These are phyloP conservation scores for Natrix natrix DNA, from an alignment of 2,797 vertebrate genomes.

Conservation along the genomic window DNA sequence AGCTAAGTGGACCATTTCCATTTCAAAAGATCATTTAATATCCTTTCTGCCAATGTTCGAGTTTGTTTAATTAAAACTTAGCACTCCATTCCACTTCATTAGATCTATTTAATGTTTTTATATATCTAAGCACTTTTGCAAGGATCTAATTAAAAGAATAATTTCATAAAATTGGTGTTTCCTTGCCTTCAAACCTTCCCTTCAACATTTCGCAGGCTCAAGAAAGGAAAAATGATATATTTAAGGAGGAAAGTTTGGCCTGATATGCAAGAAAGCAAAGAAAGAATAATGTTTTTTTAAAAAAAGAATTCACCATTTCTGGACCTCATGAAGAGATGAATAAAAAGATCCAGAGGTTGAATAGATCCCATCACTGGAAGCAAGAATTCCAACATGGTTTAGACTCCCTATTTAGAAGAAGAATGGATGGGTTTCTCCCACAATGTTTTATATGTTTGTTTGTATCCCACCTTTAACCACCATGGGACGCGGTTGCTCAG, in stretches of 20 bases:
- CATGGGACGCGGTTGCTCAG: too few relatives aligned
- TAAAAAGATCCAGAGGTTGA: neutral
- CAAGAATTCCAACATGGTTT: neutral
- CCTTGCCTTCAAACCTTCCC: neutral
- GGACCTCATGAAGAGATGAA: slow-evolving; percentile 9
- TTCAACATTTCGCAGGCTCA: slow-evolving; percentile 41
- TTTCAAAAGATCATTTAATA: slow-evolving; percentile 65
- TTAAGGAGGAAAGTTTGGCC: slow-evolving; percentile 21
- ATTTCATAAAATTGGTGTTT: slow-evolving; percentile 54
- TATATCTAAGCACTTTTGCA: slow-evolving; percentile 57
- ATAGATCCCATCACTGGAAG: neutral
- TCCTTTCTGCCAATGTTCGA: slow-evolving; percentile 57
- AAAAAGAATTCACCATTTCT: neutral
- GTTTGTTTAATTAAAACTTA: slow-evolving; percentile 69
- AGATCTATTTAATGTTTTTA: slow-evolving; percentile 59
- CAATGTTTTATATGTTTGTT: neutral
- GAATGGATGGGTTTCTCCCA: neutral
- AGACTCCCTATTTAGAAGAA: neutral
- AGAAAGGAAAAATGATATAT: slow-evolving; percentile 43
- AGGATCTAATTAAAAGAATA: slow-evolving; percentile 55
- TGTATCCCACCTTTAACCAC: too few relatives aligned
- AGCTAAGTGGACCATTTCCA: slow-evolving; percentile 55
- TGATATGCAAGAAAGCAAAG: slow-evolving; percentile 41
- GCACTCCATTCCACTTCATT: slow-evolving; percentile 59
- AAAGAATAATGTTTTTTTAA: slow-evolving; percentile 12